phyloP scores from a whole-genome alignment of 2,888 invertebrate genomes.

The Nomada fabriciana region DNA sequence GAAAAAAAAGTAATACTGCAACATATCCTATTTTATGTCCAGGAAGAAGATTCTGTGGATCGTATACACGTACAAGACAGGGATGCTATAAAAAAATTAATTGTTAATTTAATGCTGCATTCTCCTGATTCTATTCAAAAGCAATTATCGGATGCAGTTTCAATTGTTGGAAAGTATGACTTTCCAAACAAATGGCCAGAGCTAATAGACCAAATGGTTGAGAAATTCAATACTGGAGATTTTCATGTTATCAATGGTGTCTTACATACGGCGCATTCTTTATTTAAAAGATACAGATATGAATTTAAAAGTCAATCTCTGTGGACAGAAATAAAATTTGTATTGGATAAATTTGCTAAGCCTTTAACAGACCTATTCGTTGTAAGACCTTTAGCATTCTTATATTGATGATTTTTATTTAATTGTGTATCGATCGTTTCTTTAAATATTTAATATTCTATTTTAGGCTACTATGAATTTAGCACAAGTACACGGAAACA shows the following conservation, averaged over 20 bases:
- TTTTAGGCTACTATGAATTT: conserved; percentile 93
- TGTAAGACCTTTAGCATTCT: conserved; percentile 85
- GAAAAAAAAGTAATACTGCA: neutral
- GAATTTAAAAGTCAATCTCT: conserved; percentile 97
- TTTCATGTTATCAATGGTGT: conserved; percentile 98
- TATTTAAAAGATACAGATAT: conserved; percentile 97
- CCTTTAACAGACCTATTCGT: conserved; percentile 96
- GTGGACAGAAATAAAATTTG: conserved; percentile 99
- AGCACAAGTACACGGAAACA: conserved; percentile 90
- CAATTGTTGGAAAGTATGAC: conserved; percentile 98
- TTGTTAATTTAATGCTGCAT: conserved; percentile 96
- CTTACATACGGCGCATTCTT: conserved; percentile 96
- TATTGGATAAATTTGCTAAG: conserved; percentile 96
- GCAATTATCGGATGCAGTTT: conserved; percentile 97
- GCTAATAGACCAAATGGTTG: conserved; percentile 96
- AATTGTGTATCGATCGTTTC: neutral
- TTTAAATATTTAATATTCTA: conserved; percentile 40
- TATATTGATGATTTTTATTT: conserved; percentile 9
- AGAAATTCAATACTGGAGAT: conserved; percentile 95
- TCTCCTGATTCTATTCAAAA: conserved; percentile 96
- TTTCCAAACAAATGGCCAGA: conserved; percentile 99
- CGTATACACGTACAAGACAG: conserved; percentile 93
- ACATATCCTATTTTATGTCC: conserved; percentile 17
- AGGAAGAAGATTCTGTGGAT: conserved; percentile 91
- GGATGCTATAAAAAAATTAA: conserved; percentile 91